Percentiles rank a stretch among this genome's conserved stretches.
phyloP scores from a whole-genome alignment of 2,888 invertebrate genomes.

The Platycheirus rosarum region DNA sequence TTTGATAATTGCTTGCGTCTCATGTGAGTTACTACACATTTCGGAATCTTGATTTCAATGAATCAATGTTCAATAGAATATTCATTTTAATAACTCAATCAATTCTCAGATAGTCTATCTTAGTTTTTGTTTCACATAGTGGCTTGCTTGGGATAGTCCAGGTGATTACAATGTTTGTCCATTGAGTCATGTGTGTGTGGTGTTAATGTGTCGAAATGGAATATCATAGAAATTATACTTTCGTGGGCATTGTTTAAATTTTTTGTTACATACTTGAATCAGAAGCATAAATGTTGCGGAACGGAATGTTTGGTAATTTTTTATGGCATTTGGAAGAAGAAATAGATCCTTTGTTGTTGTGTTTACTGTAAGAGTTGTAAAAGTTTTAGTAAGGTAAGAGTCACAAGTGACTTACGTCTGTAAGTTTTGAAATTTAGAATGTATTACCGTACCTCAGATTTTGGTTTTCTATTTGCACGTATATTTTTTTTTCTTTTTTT shows the following conservation, averaged over 20 bases:
- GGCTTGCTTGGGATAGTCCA: slow-evolving; percentile 7
- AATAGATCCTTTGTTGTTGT: slow-evolving; percentile 45
- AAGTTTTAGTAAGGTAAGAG: too few species aligned
- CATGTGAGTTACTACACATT: slow-evolving; percentile 14
- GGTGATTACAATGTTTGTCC: slow-evolving; percentile 28
- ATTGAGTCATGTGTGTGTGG: slow-evolving; percentile 32
- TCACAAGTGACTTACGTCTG: too few species aligned
- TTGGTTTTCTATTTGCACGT: too few species aligned
- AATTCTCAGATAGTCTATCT: neutral
- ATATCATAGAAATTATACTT: slow-evolving; percentile 15
- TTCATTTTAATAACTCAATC: slow-evolving; percentile 55
- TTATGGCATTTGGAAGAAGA: slow-evolving; percentile 19
- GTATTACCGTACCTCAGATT: too few species aligned
- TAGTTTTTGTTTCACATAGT: neutral
- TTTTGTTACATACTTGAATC: slow-evolving; percentile 19
- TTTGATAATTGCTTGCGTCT: slow-evolving; percentile 31
- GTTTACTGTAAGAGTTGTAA: too few species aligned
- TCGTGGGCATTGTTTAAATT: neutral
- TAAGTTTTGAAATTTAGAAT: too few species aligned
- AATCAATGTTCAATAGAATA: slow-evolving; percentile 43
- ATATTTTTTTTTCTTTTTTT: too few species aligned
- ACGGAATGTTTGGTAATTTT: slow-evolving; percentile 5
- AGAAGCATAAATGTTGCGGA: slow-evolving; percentile 47
- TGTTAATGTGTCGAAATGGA: slow-evolving; percentile 35
- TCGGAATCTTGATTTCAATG: slow-evolving; percentile 41